phyloP scores from a whole-genome alignment of 1,140 invertebrate species.

The Macrotrachela quadricornifera region DNA sequence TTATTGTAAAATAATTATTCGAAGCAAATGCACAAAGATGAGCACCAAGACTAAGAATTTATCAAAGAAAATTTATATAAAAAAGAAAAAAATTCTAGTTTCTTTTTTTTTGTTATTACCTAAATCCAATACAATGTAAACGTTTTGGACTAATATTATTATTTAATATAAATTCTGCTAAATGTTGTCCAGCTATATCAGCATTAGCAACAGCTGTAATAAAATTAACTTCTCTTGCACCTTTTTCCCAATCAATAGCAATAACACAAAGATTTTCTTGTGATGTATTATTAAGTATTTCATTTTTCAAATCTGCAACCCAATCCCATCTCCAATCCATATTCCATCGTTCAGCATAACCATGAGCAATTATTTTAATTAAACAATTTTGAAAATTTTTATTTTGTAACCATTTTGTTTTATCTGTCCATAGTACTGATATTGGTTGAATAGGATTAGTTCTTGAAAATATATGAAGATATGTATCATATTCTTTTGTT shows the following conservation, averaged over 20 bases:
- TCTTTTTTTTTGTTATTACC: no score
- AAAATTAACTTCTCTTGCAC: background rate
- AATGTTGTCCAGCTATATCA: background rate
- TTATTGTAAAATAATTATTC: background rate
- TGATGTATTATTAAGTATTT: background rate
- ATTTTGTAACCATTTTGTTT: no score
- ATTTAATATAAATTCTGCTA: background rate
- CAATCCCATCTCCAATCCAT: slow-evolving; percentile 7
- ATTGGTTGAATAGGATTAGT: no score
- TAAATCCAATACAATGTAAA: slow-evolving; percentile 9
- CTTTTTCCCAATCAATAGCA: slow-evolving; percentile 1
- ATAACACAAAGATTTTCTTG: background rate
- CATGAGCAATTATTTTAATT: slow-evolving; percentile 5
- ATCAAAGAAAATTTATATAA: no score
- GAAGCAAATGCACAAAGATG: slow-evolving; percentile 6
- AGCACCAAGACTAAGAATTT: slow-evolving; percentile 1
- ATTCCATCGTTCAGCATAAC: slow-evolving; percentile 8
- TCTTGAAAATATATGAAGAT: no score
- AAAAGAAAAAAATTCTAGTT: no score
- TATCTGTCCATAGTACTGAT: no score
- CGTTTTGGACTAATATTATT: background rate
- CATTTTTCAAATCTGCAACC: slow-evolving; percentile 1
- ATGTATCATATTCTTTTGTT: no score
- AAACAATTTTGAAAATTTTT: background rate
- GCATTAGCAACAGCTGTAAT: slow-evolving; percentile 3